These are phyloP conservation scores for Beris chalybata DNA, from an alignment of 2,888 invertebrate genomes.

Conservation along the genomic window DNA sequence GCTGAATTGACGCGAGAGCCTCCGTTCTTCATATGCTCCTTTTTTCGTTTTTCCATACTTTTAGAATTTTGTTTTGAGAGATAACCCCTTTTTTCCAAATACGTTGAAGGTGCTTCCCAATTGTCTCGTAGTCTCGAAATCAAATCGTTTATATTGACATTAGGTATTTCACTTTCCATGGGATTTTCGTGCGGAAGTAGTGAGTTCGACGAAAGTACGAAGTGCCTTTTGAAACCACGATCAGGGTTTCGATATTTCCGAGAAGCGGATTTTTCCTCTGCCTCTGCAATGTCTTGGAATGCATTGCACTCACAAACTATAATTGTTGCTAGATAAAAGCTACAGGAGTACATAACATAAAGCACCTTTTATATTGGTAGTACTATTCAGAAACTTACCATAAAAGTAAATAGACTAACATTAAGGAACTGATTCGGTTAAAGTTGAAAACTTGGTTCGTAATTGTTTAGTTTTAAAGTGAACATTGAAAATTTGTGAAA, in stretches of 20 bases:
- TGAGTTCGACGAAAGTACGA: neutral
- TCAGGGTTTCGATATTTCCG: conserved; percentile 20
- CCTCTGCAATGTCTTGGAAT: neutral
- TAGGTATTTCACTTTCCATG: neutral
- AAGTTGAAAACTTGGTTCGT: neutral
- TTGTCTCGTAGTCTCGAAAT: conserved; percentile 15
- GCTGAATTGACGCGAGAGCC: neutral
- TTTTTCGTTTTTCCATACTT: neutral
- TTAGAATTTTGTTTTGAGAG: neutral
- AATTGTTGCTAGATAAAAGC: neutral
- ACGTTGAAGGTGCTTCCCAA: conserved; percentile 21
- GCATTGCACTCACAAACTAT: neutral
- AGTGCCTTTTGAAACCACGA: neutral
- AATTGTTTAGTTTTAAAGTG: neutral
- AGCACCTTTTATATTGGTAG: neutral
- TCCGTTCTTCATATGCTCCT: neutral
- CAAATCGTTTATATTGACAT: conserved; percentile 10
- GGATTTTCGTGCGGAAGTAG: neutral
- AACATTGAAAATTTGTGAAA: conserved; percentile 11
- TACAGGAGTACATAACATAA: neutral
- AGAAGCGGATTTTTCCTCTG: neutral
- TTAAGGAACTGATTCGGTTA: neutral
- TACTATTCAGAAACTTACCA: conserved; percentile 4
- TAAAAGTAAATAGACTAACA: conserved; percentile 18
- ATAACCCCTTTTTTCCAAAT: conserved; percentile 28